Base-by-base conservation (phyloP, 2,888 invertebrate genomes). In the Ormyrus labotus region DNA sequence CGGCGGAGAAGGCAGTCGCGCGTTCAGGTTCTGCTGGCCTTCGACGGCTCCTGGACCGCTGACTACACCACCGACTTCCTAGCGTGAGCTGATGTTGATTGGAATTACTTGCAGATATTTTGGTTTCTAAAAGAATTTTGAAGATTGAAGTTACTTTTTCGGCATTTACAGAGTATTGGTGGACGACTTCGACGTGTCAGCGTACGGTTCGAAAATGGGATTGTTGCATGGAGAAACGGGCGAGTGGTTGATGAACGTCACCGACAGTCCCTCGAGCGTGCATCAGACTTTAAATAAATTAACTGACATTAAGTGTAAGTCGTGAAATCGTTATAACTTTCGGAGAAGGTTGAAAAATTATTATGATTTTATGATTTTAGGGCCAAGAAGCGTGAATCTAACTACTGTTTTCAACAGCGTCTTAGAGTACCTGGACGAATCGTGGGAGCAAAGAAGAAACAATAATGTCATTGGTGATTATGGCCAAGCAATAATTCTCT, bases 211-310 rank as follows among this genome's bases (percentile, higher is more conserved):
- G 77, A 92, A 92, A 67, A 88, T 95, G 81, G 93, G 93, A 0
- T 88, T 95, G 48, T 90, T 95, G 50, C 94, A 95, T 84, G 94
- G 95, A 0, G 92, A 92, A 86, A 93, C 92, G 0, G 95, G 94
- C 19, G 87, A 90, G 45, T 94, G 93, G 93, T 90, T 95, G 61
- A 92, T 93, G 11, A 93, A 93, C 69, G 92, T 93, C 2, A 93
- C 93, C 0, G 89, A 92, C 68, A 94, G 94, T 86, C 89, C 94
- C 11, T 92, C 93, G 8, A 87, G 89, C 61, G 87, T 91, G 60
- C 92, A 88, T 80, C 78, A 84, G 45, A 79, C 84, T 11, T 80
- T 89, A 75, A 84, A 83, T 0, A 86, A 86, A 68, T 83, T 88
- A 6, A 77, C 80, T 6, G 80, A 85, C 19, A 81, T 83, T 19